Base-by-base conservation (phyloP, 2,888 invertebrate species). In the Himalopsyche tibetana region DNA sequence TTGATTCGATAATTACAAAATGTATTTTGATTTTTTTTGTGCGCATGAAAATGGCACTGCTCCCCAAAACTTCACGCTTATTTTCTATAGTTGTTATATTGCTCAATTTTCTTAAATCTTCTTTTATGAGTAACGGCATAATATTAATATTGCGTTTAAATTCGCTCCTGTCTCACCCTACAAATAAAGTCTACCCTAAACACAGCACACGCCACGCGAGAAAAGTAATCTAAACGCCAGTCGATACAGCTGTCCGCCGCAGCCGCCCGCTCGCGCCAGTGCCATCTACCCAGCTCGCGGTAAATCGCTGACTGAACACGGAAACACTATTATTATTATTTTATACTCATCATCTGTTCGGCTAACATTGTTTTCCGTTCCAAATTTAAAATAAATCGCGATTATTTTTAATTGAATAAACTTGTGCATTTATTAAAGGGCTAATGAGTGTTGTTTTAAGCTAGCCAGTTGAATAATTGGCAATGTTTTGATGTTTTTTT, bases 161-260 rank as follows among this genome's bases (percentile, higher is more conserved):
- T 80, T 80, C 86, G 86, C 74, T 19, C 42, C 86, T 86, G 86
- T 42, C 36, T 42, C 86, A 84, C 86, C 86, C 86, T 83, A 86
- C 82, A 86, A 69, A 82, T 63, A 82, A 82, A 28, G 84, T 86
- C 82, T 86, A 86, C 86, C 86, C 86, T 82, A 86, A 86, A 84
- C 83, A 80, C 82, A 84, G 86, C 86, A 86, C 86, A 86, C 84
- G 86, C 86, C 86, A 84, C 79, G 51, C 83, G 51, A 79, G 79
- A 38, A 19, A 74, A 40, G 79, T 55, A 81, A 63, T 63, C 63
- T 63, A 63, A 63, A 63, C 63, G 63, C 63, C 86, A 86, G 86
- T 86, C 86, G 83, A 86, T 84, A 86, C 86, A 86, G 86, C 86
- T 86, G 86, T 86, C 86, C 82, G 82, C 51, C 45, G 84, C 84